Conservation (phyloP, 2,888 invertebrate species). For the Panzeria rudis region DNA sequence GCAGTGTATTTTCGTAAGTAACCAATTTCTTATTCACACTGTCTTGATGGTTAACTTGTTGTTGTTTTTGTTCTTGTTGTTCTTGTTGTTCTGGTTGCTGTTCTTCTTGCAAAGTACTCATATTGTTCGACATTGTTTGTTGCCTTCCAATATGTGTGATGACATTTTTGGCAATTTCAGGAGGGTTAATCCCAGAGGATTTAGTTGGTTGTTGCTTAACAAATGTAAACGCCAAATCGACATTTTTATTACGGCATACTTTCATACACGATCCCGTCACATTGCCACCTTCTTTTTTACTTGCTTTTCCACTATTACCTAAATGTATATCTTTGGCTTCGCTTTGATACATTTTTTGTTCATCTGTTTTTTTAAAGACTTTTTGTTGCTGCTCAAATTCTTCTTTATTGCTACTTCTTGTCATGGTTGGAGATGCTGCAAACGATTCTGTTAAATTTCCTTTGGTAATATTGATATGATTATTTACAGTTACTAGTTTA, state of each 20-base stretch:
- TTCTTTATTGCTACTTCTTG: neutral
- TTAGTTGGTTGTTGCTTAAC: conserved; percentile 75
- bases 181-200: conserved; percentile 61
- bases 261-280: conserved; percentile 73
- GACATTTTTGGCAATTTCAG: conserved; percentile 59
- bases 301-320: conserved; percentile 62
- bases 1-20: conserved; percentile 57
- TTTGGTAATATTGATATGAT: conserved; percentile 82
- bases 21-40: conserved; percentile 36
- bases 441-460: conserved; percentile 41
- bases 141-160: conserved; percentile 44
- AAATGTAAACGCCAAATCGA: conserved; percentile 83
- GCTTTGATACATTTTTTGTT: conserved; percentile 76
- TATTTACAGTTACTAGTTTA: conserved; percentile 82
- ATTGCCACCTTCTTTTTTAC: conserved; percentile 33
- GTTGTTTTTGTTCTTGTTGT: too few species aligned
- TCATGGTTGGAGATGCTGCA: conserved; percentile 1
- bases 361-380: conserved; percentile 52
- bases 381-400: neutral
- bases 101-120: conserved; percentile 7
- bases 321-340: conserved; percentile 81
- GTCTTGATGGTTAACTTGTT: neutral
- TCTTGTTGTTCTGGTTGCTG: neutral
- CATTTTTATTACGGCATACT: conserved; percentile 84
- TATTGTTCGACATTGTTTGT: conserved; percentile 5